Conservation (phyloP, 2,797 vertebrate genomes). For the Pampus argenteus region DNA sequence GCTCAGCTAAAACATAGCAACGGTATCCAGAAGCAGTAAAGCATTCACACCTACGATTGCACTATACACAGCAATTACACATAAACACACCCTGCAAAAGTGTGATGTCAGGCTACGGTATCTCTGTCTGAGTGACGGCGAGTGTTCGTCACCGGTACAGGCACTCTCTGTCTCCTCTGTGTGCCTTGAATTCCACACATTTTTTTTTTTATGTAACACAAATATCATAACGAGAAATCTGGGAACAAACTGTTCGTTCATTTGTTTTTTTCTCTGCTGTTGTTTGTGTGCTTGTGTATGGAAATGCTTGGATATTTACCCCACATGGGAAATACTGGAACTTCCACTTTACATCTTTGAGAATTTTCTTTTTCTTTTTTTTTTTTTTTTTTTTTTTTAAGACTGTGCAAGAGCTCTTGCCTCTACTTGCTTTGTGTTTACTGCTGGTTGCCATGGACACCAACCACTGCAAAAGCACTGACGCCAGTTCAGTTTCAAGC, state of each 20-base stretch:
- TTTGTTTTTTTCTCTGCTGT: background rate
- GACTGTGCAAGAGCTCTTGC: slow-evolving; percentile 24
- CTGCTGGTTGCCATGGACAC: slow-evolving; percentile 62
- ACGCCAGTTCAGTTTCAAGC: slow-evolving; percentile 22
- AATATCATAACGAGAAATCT: slow-evolving; percentile 40
- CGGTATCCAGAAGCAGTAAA: slow-evolving; percentile 63
- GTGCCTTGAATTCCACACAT: slow-evolving; percentile 60
- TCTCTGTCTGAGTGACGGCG: slow-evolving; percentile 7
- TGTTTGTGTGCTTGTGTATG: slow-evolving; percentile 25
- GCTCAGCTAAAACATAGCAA: slow-evolving; percentile 74
- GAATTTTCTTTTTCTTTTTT: slow-evolving; percentile 5
- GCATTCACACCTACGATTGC: slow-evolving; percentile 50
- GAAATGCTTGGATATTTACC: slow-evolving; percentile 34
- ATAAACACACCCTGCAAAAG: slow-evolving; percentile 31
- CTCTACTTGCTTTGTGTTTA: slow-evolving; percentile 61
- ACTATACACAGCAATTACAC: slow-evolving; percentile 9
- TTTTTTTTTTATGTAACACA: slow-evolving; percentile 29
- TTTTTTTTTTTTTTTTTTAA: background rate
- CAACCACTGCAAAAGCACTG: slow-evolving; percentile 31
- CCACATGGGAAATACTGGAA: slow-evolving; percentile 63
- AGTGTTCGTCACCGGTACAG: slow-evolving; percentile 19
- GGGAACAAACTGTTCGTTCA: slow-evolving; percentile 61
- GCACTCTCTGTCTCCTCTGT: background rate
- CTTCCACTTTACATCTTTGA: slow-evolving; percentile 65
- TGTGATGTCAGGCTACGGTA: slow-evolving; percentile 38